A percentile compares a stretch with the other conserved stretches of the same genome.
Conservation (phyloP, 2,113 vertebrate species). For the Paraplagusia blochii region DNA sequence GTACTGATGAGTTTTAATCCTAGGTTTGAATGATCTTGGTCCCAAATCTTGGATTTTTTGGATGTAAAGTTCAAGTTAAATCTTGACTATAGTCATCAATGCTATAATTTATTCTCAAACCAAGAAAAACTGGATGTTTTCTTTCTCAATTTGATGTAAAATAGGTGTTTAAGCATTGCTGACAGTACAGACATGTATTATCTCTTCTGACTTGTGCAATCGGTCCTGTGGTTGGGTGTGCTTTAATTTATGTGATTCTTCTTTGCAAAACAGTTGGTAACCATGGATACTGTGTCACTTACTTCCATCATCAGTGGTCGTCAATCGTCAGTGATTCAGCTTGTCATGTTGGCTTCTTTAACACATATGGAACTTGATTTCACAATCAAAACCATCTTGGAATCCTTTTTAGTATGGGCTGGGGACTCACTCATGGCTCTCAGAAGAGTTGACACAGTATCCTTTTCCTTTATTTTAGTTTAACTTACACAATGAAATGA, state of each 20-base stretch:
- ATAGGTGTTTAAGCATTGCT: not conserved
- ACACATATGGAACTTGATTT: not conserved
- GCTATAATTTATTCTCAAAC: too few relatives aligned
- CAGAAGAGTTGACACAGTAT: constrained; percentile 7
- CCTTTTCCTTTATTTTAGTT: not conserved
- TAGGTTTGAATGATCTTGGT: too few relatives aligned
- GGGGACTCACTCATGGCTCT: constrained; percentile 5
- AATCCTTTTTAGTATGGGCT: constrained; percentile 7
- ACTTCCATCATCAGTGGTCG: constrained; percentile 6
- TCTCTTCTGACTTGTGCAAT: not conserved
- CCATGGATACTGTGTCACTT: constrained; percentile 1
- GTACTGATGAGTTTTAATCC: too few relatives aligned
- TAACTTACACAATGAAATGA: not conserved
- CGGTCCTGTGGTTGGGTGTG: not conserved
- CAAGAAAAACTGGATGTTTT: too few relatives aligned
- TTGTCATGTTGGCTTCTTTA: constrained; percentile 9
- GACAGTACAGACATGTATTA: not conserved
- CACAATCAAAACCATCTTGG: constrained; percentile 20
- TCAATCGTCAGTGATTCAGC: constrained; percentile 21
- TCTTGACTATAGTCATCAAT: too few relatives aligned
- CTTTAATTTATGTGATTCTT: not conserved
- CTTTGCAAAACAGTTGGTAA: constrained; percentile 3
- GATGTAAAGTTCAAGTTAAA: too few relatives aligned
- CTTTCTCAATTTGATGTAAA: not conserved
- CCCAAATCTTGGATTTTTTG: too few relatives aligned